Percentiles rank a stretch among this genome's conserved stretches.
These are phyloP conservation scores for Lepus europaeus DNA, from an alignment of 2,113 vertebrate species.

Conservation along the genomic window DNA sequence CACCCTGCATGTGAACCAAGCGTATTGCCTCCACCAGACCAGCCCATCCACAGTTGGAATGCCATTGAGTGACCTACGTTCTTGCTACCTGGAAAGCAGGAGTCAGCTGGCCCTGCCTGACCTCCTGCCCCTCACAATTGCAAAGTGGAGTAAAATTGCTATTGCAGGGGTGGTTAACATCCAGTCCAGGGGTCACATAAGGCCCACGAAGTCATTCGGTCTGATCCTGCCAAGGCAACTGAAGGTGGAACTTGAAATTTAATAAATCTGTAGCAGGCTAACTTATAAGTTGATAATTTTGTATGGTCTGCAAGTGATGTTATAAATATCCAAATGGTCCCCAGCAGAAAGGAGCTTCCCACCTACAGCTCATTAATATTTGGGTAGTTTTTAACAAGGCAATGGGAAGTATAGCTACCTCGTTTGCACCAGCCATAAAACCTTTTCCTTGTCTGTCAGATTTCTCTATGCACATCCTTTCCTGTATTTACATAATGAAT, in stretches of 20 bases:
- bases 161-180: too few relatives aligned
- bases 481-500: neutral
- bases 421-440: neutral
- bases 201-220: too few relatives aligned
- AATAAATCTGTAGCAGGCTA: too few relatives aligned
- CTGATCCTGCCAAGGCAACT: too few relatives aligned
- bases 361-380: neutral
- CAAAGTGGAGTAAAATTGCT: neutral
- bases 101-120: neutral
- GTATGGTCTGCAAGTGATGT: too few relatives aligned
- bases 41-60: neutral
- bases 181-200: too few relatives aligned
- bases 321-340: too few relatives aligned
- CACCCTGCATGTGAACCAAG: neutral
- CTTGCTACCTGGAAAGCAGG: neutral
- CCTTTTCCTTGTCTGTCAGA: neutral
- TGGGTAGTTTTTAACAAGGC: neutral
- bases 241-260: too few relatives aligned
- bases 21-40: neutral
- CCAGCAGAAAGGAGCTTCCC: too few relatives aligned
- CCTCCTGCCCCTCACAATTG: neutral
- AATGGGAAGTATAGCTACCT: neutral
- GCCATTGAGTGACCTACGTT: neutral
- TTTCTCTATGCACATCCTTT: slow-evolving; percentile 1
- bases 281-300: too few relatives aligned